A percentile compares a stretch with the other conserved stretches of the same genome.
These are phyloP conservation scores for Grantiella picta DNA, from an alignment of 2,113 vertebrate genomes.

Conservation along the genomic window DNA sequence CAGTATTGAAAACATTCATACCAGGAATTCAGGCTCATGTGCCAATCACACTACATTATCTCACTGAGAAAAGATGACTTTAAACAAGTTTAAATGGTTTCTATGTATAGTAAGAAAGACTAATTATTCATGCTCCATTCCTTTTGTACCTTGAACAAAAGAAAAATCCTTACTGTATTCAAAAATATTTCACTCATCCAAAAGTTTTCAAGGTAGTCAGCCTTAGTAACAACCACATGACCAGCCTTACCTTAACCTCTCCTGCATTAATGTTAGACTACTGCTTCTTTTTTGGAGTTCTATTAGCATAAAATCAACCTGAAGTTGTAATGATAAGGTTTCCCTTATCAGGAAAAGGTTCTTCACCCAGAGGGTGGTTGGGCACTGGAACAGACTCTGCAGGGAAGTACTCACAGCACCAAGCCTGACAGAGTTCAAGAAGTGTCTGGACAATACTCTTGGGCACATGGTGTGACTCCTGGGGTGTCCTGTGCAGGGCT, in stretches of 20 bases:
- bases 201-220: not conserved
- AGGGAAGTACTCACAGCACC: not conserved
- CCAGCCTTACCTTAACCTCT: not conserved
- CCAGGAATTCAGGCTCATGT: not conserved
- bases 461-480: not conserved
- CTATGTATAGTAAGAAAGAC: not conserved
- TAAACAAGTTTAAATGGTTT: not conserved
- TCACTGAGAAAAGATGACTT: not conserved
- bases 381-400: not conserved
- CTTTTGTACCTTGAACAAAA: not conserved
- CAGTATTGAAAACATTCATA: not conserved
- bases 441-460: not conserved
- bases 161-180: not conserved
- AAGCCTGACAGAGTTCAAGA: not conserved
- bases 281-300: not conserved
- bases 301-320: not conserved
- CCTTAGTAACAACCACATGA: not conserved
- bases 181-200: not conserved
- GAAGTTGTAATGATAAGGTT: not conserved
- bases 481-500: not conserved
- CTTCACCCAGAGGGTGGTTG: accelerated
- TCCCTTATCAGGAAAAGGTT: not conserved
- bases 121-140: not conserved
- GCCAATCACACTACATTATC: not conserved
- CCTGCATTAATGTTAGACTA: not conserved